These are phyloP conservation scores for Anniella stebbinsi DNA, from an alignment of 2,797 vertebrate species.

Conservation along the genomic window DNA sequence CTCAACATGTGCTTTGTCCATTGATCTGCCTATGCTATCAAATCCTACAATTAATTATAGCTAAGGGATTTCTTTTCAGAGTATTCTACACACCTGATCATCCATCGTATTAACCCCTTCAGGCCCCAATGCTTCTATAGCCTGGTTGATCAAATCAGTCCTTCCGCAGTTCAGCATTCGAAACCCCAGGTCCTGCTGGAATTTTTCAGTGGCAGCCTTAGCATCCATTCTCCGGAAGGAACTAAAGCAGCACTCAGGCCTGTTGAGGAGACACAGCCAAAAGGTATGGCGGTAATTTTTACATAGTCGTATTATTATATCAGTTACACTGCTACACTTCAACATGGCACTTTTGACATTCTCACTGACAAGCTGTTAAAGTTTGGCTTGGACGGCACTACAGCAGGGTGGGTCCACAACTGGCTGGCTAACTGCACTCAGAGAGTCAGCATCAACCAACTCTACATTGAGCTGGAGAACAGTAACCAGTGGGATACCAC, in stretches of 20 bases:
- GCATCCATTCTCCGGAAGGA: constrained; percentile 96
- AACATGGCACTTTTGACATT: not conserved
- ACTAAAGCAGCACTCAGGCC: constrained; percentile 94
- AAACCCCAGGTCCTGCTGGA: constrained; percentile 96
- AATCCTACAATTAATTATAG: accelerated
- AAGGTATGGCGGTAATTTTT: not conserved
- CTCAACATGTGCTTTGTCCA: accelerated
- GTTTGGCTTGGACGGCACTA: too few species aligned
- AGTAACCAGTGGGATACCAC: too few species aligned
- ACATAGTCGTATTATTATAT: not conserved
- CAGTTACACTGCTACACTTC: not conserved
- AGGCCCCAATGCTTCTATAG: constrained; percentile 90
- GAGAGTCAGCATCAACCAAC: too few species aligned
- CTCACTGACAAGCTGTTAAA: too few species aligned
- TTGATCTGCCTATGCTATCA: accelerated
- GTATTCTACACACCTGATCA: constrained; percentile 86
- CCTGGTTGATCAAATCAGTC: constrained; percentile 95
- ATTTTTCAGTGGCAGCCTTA: constrained; percentile 92
- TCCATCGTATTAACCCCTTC: constrained; percentile 98
- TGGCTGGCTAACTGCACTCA: too few species aligned
- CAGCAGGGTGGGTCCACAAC: too few species aligned
- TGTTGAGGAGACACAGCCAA: constrained; percentile 64
- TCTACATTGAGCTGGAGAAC: too few species aligned
- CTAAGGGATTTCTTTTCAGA: accelerated
- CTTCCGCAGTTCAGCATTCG: constrained; percentile 98